phyloP scores from a whole-genome alignment of 2,888 invertebrate species.

The Cheilosia scutellata region DNA sequence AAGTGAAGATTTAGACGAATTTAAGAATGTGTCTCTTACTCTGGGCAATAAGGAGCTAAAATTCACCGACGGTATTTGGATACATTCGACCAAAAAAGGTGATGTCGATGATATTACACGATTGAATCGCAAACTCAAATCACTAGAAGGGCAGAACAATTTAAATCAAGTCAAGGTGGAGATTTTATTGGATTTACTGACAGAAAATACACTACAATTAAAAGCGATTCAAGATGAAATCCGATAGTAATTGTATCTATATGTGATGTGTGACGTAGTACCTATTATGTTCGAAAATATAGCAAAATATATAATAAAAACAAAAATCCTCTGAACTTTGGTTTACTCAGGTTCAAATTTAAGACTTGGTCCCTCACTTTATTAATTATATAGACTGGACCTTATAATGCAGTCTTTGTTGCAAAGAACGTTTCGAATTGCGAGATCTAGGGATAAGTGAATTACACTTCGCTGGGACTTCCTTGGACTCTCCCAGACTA shows the following conservation, averaged over 20 bases:
- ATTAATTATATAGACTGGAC: no score
- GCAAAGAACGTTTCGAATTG: no score
- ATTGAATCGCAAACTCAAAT: conserved; percentile 80
- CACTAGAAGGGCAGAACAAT: conserved; percentile 82
- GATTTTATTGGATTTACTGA: conserved; percentile 82
- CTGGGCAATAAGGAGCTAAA: conserved; percentile 82
- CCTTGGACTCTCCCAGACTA: no score
- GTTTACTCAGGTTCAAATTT: neutral
- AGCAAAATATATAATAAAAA: no score
- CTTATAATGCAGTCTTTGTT: no score
- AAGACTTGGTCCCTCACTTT: no score
- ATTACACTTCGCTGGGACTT: no score
- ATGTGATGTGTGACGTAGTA: neutral
- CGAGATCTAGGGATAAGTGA: no score
- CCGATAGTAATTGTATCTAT: conserved; percentile 1
- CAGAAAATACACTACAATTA: conserved; percentile 81
- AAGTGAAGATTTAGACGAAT: conserved; percentile 82
- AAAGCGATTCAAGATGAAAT: conserved; percentile 76
- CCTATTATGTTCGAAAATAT: neutral
- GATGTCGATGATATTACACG: conserved; percentile 81
- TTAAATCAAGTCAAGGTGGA: conserved; percentile 83
- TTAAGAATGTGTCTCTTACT: conserved; percentile 80
- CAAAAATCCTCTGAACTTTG: neutral
- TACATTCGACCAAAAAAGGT: conserved; percentile 79
- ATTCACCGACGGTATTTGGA: conserved; percentile 83